phyloP scores from a whole-genome alignment of 1,140 invertebrate species.

The Oncopeltus fasciatus region DNA sequence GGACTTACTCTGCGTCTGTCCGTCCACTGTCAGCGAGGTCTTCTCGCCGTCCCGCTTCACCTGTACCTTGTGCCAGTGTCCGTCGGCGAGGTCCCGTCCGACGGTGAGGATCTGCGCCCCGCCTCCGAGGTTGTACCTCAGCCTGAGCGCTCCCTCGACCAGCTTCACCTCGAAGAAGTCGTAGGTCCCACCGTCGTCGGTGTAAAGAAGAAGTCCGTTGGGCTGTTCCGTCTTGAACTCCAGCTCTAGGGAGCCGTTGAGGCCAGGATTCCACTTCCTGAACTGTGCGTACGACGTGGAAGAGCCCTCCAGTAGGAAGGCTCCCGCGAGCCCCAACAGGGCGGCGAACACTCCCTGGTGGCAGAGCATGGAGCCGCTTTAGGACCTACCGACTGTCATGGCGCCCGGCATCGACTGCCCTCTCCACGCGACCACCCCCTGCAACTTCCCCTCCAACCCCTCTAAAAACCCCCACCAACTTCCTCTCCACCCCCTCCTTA shows the following conservation, averaged over 20 bases:
- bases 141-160: constrained; percentile 71
- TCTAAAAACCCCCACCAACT: no score
- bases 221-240: constrained; percentile 85
- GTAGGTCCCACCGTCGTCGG: constrained; percentile 85
- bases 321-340: constrained; percentile 28
- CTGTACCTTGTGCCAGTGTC: constrained; percentile 79
- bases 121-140: constrained; percentile 74
- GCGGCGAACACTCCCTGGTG: no score
- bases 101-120: constrained; percentile 77
- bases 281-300: constrained; percentile 78
- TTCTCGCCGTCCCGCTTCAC: constrained; percentile 57
- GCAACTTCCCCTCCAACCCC: no score
- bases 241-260: constrained; percentile 73
- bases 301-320: constrained; percentile 67
- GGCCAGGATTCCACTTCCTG: constrained; percentile 71
- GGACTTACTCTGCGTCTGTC: constrained; percentile 51
- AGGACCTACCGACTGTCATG: background rate
- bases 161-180: constrained; percentile 93
- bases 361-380: background rate
- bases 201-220: constrained; percentile 81
- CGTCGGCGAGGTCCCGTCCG: constrained; percentile 70
- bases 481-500: background rate
- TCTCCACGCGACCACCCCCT: no score
- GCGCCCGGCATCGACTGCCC: no score
- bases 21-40: constrained; percentile 69